Base-by-base conservation (phyloP, 2,888 invertebrate species). In the Spilosoma lubricipeda region DNA sequence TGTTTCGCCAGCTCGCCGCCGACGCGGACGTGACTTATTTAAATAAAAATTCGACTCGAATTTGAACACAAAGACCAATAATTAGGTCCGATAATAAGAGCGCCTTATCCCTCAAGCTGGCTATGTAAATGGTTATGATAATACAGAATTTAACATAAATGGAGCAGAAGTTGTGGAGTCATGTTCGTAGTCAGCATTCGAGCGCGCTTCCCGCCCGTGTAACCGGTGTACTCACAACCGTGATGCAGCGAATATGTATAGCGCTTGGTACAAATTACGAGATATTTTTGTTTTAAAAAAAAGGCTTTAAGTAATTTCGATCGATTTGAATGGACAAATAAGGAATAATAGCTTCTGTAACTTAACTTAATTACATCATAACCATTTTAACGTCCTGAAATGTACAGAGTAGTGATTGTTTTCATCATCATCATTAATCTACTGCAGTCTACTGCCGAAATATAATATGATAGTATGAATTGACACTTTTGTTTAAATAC, bases 41-140 rank as follows among this genome's bases (percentile, higher is more conserved):
- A 88, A 93, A 93, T 93, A 92, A 91, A 91, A 92, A 88, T 86
- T 83, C 88, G 86, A 82, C 85, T 88, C 85, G 82, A 91, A 93
- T 93, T 92, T 92, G 89, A 93, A 93, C 93, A 94, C 94, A 95
- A 95, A 94, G 94, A 91, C 89, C 89, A 93, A 94, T 94, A 95
- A 95, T 94, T 95, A 94, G 93, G 91, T 91, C 87, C 91, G 88
- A 93, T 95, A 93, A 92, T 93, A 92, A 92, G 90, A 89, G 90
- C 87, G 89, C 89, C 86, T 90, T 92, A 93, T 91, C 89, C 90
- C 88, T 89, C 91, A 88, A 88, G 91, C 87, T 87, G 85, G 88
- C 90, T 94, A 95, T 95, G 94, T 93, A 93, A 94, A 94, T 94
- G 90, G 90, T 90, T 94, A 94, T 95, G 94, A 92, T 94, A 95